Percentiles rank a stretch among this genome's conserved stretches.
These are phyloP conservation scores for Thalassophryne amazonica DNA, from an alignment of 2,797 vertebrate genomes.

Conservation along the genomic window DNA sequence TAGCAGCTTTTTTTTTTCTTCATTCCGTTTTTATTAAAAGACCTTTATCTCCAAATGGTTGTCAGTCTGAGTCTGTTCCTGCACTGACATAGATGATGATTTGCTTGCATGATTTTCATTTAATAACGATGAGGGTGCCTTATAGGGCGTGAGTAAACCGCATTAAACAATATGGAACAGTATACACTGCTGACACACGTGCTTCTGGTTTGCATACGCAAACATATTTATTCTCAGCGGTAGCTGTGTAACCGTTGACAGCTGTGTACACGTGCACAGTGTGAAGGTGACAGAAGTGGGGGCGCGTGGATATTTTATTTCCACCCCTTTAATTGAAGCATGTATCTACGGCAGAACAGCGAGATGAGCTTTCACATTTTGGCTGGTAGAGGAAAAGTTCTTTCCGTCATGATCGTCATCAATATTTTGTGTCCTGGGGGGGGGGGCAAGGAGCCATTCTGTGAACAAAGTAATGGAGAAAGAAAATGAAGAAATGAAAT, in stretches of 20 bases:
- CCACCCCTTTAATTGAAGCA: constrained; percentile 20
- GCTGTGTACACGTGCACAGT: constrained; percentile 35
- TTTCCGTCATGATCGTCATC: background rate
- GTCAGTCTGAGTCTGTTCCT: no score
- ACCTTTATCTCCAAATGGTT: no score
- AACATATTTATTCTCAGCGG: constrained; percentile 44
- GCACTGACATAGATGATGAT: background rate
- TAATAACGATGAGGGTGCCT: background rate
- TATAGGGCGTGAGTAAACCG: constrained; percentile 1
- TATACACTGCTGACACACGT: constrained; percentile 12
- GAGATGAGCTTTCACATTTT: background rate
- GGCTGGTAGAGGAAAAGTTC: constrained; percentile 41
- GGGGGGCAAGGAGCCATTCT: constrained; percentile 22
- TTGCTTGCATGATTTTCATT: constrained; percentile 3
- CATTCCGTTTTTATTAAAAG: no score
- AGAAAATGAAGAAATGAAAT: constrained; percentile 73
- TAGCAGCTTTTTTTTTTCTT: no score
- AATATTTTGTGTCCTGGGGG: background rate
- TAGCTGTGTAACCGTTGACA: constrained; percentile 44
- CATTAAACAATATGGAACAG: constrained; percentile 5
- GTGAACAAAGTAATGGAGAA: constrained; percentile 55
- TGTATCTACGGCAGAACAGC: background rate
- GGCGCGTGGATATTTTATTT: background rate
- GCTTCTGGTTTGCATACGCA: constrained; percentile 51
- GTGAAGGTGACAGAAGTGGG: background rate